Evolutionary conservation across 2,797 vertebrate species (phyloP).

Genomic region (Lepilemur septentrionalis): DNA sequence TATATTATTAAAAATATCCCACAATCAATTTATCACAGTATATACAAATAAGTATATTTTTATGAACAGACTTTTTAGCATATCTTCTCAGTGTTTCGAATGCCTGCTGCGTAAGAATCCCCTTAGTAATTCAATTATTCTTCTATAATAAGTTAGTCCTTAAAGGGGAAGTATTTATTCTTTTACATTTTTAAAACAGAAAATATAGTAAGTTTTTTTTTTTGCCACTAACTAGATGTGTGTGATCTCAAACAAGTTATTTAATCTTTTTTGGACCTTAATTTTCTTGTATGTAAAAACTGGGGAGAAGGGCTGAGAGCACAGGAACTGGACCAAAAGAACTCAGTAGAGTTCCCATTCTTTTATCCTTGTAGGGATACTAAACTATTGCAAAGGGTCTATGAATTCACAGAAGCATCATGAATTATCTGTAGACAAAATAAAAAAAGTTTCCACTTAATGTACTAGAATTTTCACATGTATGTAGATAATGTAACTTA

Average conservation of each 20-base stretch:
- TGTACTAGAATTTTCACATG: background rate
- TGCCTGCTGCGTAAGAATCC: background rate
- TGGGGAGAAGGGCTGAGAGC: background rate
- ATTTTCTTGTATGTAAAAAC: background rate
- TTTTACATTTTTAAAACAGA: background rate
- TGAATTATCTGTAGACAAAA: background rate
- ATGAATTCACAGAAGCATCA: background rate
- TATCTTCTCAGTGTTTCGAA: background rate
- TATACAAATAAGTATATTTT: background rate
- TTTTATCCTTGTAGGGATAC: background rate
- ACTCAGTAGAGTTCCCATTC: background rate
- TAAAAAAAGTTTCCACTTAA: background rate
- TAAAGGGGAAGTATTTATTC: background rate
- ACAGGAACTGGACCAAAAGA: background rate
- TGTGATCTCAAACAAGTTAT: background rate
- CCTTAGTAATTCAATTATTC: background rate
- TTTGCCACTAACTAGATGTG: background rate
- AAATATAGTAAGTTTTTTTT: background rate
- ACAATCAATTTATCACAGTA: background rate
- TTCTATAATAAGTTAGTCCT: background rate
- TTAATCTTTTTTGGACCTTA: background rate
- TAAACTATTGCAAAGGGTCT: background rate
- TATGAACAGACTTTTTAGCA: background rate
- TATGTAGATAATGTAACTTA: background rate
- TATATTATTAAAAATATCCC: background rate